Evolutionary conservation across 2,888 invertebrate species (phyloP), one percentile per base, ranked within the genome.

Genomic region (Hirtodrosophila cameraria): DNA sequence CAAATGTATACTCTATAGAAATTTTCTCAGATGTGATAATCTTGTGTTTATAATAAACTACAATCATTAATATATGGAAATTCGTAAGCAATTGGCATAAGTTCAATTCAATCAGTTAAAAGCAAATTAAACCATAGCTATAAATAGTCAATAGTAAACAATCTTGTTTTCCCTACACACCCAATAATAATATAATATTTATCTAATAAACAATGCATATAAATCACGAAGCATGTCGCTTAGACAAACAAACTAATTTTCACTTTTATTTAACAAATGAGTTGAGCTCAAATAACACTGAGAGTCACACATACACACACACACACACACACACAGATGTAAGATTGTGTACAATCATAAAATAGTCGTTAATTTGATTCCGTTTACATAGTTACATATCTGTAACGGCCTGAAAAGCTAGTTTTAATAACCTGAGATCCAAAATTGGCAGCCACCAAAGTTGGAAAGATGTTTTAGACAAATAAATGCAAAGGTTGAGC

Each of bases 261-360:
- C 81, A 83, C 77, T 80, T 76, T 78, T 76, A 76, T 72, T 80
- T 62, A 76, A 84, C 77, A 78, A 78, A 84, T 80, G 77, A 80
- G 54, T 57, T 59, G 30, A 15, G 65, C 33, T 61, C 61, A 15
- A 66, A 66, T 54, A 27, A 70, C 55, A 50, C 23, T 27, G 25
- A n/a, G n/a, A n/a, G n/a, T n/a, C n/a, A n/a, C 35, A 31, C 16
- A 28, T 33, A 41, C 23, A 42, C 20, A 50, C 27, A 39, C 15
- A 57, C 20, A 39, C 9, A 12, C 28, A 27, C 25, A 41, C 4
- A 55, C 11, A 49, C 25, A 3, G 11, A 18, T 9, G 18, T 30
- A 23, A 23, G 20, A 41, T 25, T 25, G 41, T 12, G 57, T 63
- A 69, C 55, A 55, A 71, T 75, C 73, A 50, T 66, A 72, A 57